Evolutionary conservation across 1,140 invertebrate species (phyloP), one percentile per base, ranked within the genome.

Genomic region (Andricus grossulariae): DNA sequence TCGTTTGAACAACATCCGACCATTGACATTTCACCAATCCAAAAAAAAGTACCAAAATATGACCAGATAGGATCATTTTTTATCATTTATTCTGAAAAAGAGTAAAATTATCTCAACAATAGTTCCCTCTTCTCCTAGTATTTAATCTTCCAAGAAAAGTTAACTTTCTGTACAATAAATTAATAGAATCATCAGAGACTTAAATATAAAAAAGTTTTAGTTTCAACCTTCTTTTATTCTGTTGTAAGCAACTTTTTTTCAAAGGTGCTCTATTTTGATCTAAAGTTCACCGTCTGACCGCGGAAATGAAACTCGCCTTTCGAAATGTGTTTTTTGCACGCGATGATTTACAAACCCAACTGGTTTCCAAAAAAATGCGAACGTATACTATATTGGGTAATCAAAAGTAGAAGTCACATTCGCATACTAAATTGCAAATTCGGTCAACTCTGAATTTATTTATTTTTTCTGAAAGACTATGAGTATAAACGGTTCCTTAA

Each of bases 1-100:
- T 32, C 0, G 82, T 78, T 8, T 70, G 0, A 13, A 85, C 57
- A 0, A 84, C 16, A 49, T 57, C 72, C 15, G 80, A 45, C 25
- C 16, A 66, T 66, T 39, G 25, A 25, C 60, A 32, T 39, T 66
- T 66, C 13, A 45, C 32, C 15, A 66, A 32, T 39, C 25, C 60
- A n/a, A 66, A 66, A 66, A 66, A 4, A n/a, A 66, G 16, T 39
- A n/a, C 25, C 32, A 66, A 66, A 66, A 66, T 7, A 66, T 66
- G 39, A 7, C 13, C 57, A 15, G n/a, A 66, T n/a, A 39, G 25
- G 7, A 66, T 32, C 60, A 66, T 66, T 66, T 66, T 39, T 10
- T 39, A 39, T n/a, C 4, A n/a, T n/a, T 16, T 66, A 16, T 16
- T 8, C 60, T 66, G n/a, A 66, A 66, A 45, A 16, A n/a, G 16